Evolutionary conservation across 1,140 invertebrate species (phyloP), one percentile per base, ranked within the genome.

Genomic region (Diachasma alloeum): DNA sequence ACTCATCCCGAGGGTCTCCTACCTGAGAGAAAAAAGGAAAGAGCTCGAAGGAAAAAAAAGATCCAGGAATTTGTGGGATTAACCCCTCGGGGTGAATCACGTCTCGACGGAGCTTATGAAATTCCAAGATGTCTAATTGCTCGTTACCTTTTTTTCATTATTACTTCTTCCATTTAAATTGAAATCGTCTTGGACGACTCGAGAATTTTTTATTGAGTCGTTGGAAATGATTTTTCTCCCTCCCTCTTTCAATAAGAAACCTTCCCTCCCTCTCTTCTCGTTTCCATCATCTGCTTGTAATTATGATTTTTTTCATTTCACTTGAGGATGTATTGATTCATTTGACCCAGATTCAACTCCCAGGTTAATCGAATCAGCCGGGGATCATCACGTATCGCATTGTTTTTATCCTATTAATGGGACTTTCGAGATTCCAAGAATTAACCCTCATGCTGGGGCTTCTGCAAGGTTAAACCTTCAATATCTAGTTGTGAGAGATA

Each of bases 111-210:
- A 53, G 44, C 70, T 72, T 72, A 72, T 48, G 70, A 72, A 72
- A 72, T 72, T 53, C 19, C 70, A 53, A 72, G 70, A 22, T 48
- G 42, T 39, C 44, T 72, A 72, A 72, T 72, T 72, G 70, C 70
- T 72, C 70, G 26, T 48, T 72, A 72, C 42, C 70, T 17, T 24
- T 19, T 39, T 72, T 46, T 24, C 10, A 46, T 72, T 24, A 46
- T 42, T 39, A 42, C 19, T 22, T 39, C 17, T 70, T 19, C 37
- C 17, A 70, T 36, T 70, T 39, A 70, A 70, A 70, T 70, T 70
- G 39, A 42, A 70, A 39, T 39, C 26, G 31, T 39, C 17, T 22
- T 9, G 1, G 39, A 70, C 39, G 68, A 42, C 31, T 42, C 4
- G 10, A 11, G 68, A 36, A 26, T 39, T 70, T 70, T 68, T 39